Conservation (phyloP, 2,797 vertebrate species). For the Pangasius mekongensis region DNA sequence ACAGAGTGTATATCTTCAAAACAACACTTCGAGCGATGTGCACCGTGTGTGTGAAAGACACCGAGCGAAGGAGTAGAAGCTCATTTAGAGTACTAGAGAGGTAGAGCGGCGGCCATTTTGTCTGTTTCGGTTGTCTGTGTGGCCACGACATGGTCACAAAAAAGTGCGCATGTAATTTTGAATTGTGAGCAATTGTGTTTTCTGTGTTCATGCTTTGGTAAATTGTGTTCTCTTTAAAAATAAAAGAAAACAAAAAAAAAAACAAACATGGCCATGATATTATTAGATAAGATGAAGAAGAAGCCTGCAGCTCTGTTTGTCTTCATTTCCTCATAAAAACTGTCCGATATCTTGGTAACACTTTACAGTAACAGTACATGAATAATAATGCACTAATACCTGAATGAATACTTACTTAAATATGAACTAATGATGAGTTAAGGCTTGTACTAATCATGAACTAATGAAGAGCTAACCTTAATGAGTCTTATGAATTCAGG, state of each 20-base stretch:
- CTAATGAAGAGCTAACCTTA: no score
- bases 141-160: no score
- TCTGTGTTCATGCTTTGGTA: neutral
- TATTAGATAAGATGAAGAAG: neutral
- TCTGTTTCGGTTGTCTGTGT: neutral
- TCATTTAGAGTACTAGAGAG: neutral
- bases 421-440: no score
- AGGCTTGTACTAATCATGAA: no score
- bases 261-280: no score
- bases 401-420: no score
- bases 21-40: slow-evolving; percentile 70
- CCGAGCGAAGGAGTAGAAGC: slow-evolving; percentile 11
- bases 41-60: slow-evolving; percentile 36
- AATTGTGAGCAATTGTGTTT: neutral
- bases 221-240: no score
- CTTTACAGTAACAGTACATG: no score
- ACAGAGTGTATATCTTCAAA: slow-evolving; percentile 73
- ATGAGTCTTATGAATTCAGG: no score
- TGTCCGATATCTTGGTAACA: neutral
- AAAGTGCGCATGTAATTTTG: neutral
- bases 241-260: neutral
- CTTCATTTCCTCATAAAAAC: neutral
- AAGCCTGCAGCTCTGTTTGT: neutral
- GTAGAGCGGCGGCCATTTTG: neutral
- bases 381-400: no score